Evolutionary conservation across 2,888 invertebrate genomes (phyloP).

Genomic region (Torymus texanus): DNA sequence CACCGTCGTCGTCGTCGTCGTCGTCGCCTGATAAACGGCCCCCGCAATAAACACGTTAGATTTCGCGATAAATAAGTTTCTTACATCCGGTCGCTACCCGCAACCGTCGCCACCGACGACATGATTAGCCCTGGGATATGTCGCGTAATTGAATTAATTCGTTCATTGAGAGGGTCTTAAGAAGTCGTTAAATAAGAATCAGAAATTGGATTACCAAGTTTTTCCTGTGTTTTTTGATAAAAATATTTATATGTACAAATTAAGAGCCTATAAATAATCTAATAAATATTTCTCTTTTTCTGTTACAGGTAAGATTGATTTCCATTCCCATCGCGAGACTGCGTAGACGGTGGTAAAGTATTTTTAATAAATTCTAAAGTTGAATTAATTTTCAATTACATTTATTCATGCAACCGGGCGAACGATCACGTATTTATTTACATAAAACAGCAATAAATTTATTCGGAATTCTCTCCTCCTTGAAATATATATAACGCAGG

Average conservation of each 20-base stretch:
- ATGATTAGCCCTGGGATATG: slow-evolving; percentile 1
- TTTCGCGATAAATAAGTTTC: slow-evolving; percentile 39
- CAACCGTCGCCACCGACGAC: neutral
- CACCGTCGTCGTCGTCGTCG: neutral
- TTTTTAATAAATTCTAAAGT: slow-evolving; percentile 9
- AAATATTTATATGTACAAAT: neutral
- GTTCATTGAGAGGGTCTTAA: too few relatives aligned
- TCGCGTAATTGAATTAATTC: slow-evolving; percentile 22
- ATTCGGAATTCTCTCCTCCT: neutral
- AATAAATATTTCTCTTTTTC: slow-evolving; percentile 21
- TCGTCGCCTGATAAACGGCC: slow-evolving; percentile 30
- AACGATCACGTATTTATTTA: neutral
- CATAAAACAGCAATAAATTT: neutral
- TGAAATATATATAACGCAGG: neutral
- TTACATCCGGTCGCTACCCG: neutral
- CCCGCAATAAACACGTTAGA: slow-evolving; percentile 24
- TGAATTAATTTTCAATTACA: neutral
- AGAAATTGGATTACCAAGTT: too few relatives aligned
- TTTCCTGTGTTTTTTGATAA: too few relatives aligned
- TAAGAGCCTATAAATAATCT: neutral
- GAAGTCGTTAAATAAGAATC: too few relatives aligned
- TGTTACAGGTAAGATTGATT: slow-evolving; percentile 42
- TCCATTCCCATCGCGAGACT: neutral
- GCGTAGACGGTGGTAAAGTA: neutral
- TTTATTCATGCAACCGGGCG: neutral